phyloP scores from a whole-genome alignment of 64 coral and sea anemone species.

The Dendronephthya gigantea region DNA sequence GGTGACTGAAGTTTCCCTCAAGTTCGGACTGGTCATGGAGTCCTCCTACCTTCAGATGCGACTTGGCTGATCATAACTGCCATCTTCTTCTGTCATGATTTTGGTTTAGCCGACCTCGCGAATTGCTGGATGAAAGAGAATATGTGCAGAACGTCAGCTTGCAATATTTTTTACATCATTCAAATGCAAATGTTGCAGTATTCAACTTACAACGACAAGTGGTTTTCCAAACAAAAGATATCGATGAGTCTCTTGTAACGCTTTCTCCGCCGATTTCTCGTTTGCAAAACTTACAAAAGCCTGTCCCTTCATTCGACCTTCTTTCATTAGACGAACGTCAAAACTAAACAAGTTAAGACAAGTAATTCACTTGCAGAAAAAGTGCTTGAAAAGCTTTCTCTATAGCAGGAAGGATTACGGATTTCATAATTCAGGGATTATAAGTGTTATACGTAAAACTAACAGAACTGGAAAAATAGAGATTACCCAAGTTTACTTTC shows the following conservation, averaged over 20 bases:
- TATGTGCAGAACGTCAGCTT: background rate
- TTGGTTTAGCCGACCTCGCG: conserved; percentile 69
- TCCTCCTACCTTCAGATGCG: no score
- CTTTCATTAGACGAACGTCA: conserved; percentile 92
- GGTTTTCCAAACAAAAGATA: conserved; percentile 86
- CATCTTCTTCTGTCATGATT: conserved; percentile 18
- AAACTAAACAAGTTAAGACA: conserved; percentile 72
- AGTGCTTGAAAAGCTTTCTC: no score
- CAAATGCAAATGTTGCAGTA: background rate
- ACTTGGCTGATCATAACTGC: background rate
- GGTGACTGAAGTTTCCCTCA: no score
- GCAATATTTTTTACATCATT: background rate
- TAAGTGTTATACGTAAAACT: no score
- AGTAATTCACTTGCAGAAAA: no score
- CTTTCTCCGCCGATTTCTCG: conserved; percentile 61
- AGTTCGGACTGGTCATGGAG: no score
- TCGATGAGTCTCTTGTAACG: conserved; percentile 63
- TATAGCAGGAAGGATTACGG: no score
- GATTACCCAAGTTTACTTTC: conserved; percentile 53
- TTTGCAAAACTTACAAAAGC: conserved; percentile 74
- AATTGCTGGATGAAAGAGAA: conserved; percentile 50
- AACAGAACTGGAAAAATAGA: background rate
- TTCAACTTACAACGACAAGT: conserved; percentile 60
- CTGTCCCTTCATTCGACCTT: conserved; percentile 96
- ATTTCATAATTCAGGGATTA: no score